Evolutionary conservation across 2,113 vertebrate genomes (phyloP).

Genomic region (Poicephalus meyeri): DNA sequence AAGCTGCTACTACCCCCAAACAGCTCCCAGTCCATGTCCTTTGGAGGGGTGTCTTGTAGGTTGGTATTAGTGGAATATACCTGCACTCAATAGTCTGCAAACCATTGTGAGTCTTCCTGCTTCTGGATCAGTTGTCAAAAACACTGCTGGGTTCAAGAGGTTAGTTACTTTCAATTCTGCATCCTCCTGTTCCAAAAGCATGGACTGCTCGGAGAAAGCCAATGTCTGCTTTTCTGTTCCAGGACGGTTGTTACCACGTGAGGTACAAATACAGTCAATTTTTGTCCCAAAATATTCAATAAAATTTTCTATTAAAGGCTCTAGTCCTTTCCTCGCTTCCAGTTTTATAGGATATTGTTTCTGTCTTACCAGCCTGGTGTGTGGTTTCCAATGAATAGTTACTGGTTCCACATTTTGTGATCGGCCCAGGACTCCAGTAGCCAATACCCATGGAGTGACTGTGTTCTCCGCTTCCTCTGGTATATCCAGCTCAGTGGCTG

Average conservation of each 20-base stretch:
- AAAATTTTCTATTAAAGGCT: background rate
- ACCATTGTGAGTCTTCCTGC: background rate
- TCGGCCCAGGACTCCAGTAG: background rate
- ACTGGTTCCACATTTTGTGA: background rate
- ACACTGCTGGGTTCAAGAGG: background rate
- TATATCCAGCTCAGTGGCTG: background rate
- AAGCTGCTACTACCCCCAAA: background rate
- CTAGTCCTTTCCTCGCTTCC: background rate
- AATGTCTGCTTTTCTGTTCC: background rate
- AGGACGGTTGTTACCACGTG: background rate
- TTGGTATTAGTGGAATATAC: background rate
- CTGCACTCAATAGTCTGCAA: background rate
- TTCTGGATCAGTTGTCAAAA: background rate
- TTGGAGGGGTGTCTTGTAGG: background rate
- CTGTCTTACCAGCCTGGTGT: background rate
- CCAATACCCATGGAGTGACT: background rate
- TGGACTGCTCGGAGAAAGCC: background rate
- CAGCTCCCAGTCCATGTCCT: background rate
- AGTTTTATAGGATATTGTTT: background rate
- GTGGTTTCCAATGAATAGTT: background rate
- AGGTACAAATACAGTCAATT: background rate
- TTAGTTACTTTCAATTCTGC: background rate
- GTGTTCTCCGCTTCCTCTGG: background rate
- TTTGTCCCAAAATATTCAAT: background rate
- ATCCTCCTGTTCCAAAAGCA: background rate